Conservation (phyloP, 2,797 vertebrate species). For the Falco biarmicus region DNA sequence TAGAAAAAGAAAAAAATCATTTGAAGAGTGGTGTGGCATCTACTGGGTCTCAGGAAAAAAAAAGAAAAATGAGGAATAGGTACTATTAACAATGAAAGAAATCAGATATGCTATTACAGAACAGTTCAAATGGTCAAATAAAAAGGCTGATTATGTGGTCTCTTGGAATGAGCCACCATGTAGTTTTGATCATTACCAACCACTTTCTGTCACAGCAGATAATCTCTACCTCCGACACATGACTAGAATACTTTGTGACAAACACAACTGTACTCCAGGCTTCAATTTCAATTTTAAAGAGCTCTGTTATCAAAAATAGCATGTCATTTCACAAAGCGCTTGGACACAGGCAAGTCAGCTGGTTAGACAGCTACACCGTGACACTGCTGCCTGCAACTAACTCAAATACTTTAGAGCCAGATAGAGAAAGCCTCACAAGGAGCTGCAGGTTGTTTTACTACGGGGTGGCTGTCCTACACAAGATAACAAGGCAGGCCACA, state of each 20-base stretch:
- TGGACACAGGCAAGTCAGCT: not conserved
- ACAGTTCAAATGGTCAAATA: slow-evolving; percentile 56
- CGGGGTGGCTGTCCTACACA: not conserved
- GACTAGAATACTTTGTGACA: slow-evolving; percentile 31
- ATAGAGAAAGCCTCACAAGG: not conserved
- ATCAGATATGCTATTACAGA: slow-evolving; percentile 42
- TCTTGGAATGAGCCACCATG: not conserved
- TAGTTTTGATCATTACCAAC: slow-evolving; percentile 36
- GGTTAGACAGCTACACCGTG: not conserved
- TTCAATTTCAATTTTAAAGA: not conserved
- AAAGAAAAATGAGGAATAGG: not conserved
- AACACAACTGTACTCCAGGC: not conserved
- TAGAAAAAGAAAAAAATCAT: not conserved
- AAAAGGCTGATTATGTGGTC: slow-evolving; percentile 49
- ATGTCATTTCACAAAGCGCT: not conserved
- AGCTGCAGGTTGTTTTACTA: not conserved
- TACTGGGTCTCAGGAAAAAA: not conserved
- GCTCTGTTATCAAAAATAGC: not conserved
- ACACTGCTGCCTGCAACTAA: not conserved
- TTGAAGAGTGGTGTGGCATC: not conserved
- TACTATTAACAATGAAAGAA: slow-evolving; percentile 30
- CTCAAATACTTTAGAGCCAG: not conserved
- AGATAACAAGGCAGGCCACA: fast-evolving
- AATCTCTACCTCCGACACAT: slow-evolving; percentile 16
- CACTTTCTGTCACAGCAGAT: slow-evolving; percentile 44